phyloP scores from a whole-genome alignment of 64 coral and sea anemone genomes.

The Orbicella faveolata region DNA sequence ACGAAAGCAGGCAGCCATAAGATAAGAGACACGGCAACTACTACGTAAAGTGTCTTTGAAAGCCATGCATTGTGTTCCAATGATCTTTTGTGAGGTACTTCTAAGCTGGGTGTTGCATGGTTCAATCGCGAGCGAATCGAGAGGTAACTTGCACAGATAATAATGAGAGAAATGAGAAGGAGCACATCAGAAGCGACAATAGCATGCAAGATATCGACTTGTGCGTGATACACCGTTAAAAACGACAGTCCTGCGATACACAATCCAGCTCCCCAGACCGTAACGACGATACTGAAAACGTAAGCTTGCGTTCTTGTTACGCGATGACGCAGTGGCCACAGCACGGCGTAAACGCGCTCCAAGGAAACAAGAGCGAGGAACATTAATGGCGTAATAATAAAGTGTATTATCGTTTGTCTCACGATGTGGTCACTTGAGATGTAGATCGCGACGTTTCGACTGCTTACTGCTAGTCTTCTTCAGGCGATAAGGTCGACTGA shows the following conservation, averaged over 20 bases:
- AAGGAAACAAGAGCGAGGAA: not conserved
- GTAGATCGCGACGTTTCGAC: too few relatives aligned
- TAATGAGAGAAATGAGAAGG: not conserved
- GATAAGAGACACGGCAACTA: not conserved
- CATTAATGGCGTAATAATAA: not conserved
- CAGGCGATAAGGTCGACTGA: too few relatives aligned
- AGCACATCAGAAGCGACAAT: not conserved
- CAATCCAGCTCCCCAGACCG: not conserved
- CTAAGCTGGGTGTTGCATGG: too few relatives aligned
- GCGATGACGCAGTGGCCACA: constrained; percentile 4
- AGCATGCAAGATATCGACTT: not conserved
- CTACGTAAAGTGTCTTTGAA: not conserved
- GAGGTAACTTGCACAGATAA: not conserved
- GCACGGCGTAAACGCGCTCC: not conserved
- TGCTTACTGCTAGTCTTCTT: too few relatives aligned
- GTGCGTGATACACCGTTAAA: not conserved
- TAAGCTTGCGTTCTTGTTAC: not conserved
- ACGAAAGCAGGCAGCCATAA: not conserved
- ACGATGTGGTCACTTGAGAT: too few relatives aligned
- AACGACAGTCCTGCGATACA: not conserved
- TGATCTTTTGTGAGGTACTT: not conserved
- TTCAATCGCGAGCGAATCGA: not conserved
- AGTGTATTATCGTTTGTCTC: too few relatives aligned
- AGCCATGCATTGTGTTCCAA: not conserved
- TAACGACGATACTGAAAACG: not conserved